A percentile compares a stretch with the other conserved stretches of the same genome.
phyloP scores from a whole-genome alignment of 2,113 vertebrate genomes.

The Oreochromis tanganicae region DNA sequence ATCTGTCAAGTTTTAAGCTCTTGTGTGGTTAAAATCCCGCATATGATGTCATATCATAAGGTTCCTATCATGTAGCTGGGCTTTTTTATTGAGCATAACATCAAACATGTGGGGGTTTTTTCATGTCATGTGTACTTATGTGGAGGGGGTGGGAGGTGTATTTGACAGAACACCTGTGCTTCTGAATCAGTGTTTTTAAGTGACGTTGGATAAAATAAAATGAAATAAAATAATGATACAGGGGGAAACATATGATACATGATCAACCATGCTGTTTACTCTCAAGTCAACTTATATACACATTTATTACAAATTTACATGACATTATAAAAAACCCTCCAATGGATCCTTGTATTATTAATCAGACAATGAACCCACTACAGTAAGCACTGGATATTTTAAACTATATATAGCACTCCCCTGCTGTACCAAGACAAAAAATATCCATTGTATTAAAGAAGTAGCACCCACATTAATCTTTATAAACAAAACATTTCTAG shows the following conservation, averaged over 20 bases:
- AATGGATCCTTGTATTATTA: not conserved
- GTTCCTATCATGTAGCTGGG: not conserved
- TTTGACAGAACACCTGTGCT: not conserved
- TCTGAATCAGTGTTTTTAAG: not conserved
- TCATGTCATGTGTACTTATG: fast-evolving
- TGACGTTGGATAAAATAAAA: not conserved
- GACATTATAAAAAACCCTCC: not conserved
- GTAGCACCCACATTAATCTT: not conserved
- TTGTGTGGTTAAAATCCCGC: not conserved
- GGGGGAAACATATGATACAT: not conserved
- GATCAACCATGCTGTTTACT: not conserved
- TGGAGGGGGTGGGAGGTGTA: not conserved
- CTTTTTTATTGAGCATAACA: not conserved
- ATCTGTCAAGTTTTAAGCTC: not conserved
- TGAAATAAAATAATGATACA: not conserved
- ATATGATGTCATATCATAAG: not conserved
- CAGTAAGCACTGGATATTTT: not conserved
- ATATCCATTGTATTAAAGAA: not conserved
- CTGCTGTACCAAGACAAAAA: not conserved
- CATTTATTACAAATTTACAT: not conserved
- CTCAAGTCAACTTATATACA: not conserved
- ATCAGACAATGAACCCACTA: not conserved
- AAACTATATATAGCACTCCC: not conserved
- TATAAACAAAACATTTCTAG: not conserved
- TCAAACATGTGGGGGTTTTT: not conserved